A percentile compares a stretch with the other conserved stretches of the same genome.
Conservation (phyloP, 1,140 invertebrate species). For the Lasaia peninsularis region DNA sequence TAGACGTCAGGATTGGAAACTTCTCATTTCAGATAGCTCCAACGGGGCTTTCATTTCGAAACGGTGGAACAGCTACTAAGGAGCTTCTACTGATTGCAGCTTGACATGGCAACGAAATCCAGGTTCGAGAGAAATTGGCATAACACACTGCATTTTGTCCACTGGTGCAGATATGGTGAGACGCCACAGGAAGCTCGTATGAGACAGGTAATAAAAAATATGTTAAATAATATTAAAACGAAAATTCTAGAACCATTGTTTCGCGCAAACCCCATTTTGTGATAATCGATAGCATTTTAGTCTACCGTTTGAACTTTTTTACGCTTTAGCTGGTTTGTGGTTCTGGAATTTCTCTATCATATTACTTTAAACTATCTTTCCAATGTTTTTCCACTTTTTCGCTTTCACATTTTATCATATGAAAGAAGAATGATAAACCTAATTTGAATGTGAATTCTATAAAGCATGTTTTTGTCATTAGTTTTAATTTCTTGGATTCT, state of each 20-base stretch:
- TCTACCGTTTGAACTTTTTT: background rate
- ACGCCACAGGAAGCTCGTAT: conserved; percentile 80
- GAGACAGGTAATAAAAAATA: conserved; percentile 78
- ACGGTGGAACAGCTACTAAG: conserved; percentile 69
- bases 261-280: background rate
- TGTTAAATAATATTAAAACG: conserved; percentile 24
- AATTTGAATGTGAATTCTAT: background rate
- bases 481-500: background rate
- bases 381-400: background rate
- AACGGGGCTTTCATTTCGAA: conserved; percentile 66
- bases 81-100: conserved; percentile 76
- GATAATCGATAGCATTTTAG: background rate
- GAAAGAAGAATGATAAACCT: background rate
- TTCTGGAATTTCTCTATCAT: conserved; percentile 4
- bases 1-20: conserved; percentile 72
- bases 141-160: conserved; percentile 83
- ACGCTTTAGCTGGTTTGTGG: background rate
- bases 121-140: conserved; percentile 81
- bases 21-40: conserved; percentile 74
- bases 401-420: background rate
- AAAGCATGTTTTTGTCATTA: background rate
- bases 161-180: conserved; percentile 82
- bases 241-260: conserved; percentile 2
- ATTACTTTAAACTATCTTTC: background rate
- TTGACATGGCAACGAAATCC: conserved; percentile 76